Evolutionary conservation across 2,113 vertebrate genomes (phyloP), one percentile per base, ranked within the genome.

Genomic region (Tragulus kanchil): DNA sequence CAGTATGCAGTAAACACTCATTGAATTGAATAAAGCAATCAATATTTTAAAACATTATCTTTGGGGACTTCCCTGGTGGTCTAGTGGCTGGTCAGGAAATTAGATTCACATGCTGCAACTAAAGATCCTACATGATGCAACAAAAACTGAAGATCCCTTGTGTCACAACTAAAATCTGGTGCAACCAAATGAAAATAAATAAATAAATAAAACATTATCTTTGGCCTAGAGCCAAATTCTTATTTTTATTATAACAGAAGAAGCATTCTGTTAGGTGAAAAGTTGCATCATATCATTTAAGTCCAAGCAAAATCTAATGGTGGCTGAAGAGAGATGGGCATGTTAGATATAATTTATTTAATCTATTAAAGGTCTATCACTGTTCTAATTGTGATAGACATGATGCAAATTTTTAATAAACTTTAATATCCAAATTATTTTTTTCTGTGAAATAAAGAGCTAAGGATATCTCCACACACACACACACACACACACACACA

Each of bases 1-100:
- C 5, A 19, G 16, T 67, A 36, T n/a, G 87, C 65, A 87, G 45
- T 64, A 77, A 86, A 86, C 36, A 65, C 16, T 78, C 45, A 90
- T 8, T 71, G 16, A 86, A 48, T 45, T 89, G 36, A 85, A 59
- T 16, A 42, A 64, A 50, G 17, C 75, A 84, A 73, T 62, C 85
- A 94, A 21, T n/a, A 65, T 88, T 95, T 93, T 75, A 65, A 96
- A 95, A 64, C 50, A 61, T 61, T 58, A 65, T 79, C 59, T 95
- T 90, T 59, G 83, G n/a, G 69, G 45, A 45, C 42, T 25, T 73
- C 69, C 5, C 21, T 73, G 42, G 69, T 45, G 42, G 69, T 45
- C 21, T 42, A 25, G 42, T 45, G 42, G 69, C 42, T 73, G 21
- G 42, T 45, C 21, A 25, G 42, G 42, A 42, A 25, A 45, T 11